phyloP scores from a whole-genome alignment of 2,113 vertebrate species.

The Amia ocellicauda region DNA sequence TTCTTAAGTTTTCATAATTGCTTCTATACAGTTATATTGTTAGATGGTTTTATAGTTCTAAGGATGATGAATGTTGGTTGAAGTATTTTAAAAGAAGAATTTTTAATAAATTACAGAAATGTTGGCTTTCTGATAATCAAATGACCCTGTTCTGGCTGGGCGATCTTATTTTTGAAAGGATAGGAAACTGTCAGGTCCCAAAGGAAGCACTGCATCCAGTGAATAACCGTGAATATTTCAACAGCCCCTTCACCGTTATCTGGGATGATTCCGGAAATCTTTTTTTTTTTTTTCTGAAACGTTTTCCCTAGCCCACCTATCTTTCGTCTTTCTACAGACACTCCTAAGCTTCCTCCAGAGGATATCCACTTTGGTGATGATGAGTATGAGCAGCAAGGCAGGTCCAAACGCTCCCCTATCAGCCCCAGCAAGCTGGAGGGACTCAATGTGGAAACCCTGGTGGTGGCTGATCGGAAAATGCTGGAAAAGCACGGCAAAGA shows the following conservation, averaged over 20 bases:
- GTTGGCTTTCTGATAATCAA: background rate
- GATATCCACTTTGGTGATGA: constrained; percentile 73
- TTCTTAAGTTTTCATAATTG: too few species aligned
- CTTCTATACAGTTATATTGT: too few species aligned
- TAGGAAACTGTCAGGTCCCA: background rate
- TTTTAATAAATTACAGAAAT: too few species aligned
- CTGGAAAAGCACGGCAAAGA: constrained; percentile 90
- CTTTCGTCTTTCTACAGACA: constrained; percentile 62
- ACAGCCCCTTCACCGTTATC: constrained; percentile 37
- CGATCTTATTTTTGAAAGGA: constrained; percentile 6
- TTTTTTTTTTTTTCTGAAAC: constrained; percentile 41
- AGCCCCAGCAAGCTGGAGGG: constrained; percentile 73
- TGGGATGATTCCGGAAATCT: constrained; percentile 40
- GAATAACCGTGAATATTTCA: constrained; percentile 39
- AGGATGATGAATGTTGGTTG: too few species aligned
- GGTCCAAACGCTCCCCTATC: constrained; percentile 79
- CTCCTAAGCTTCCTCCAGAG: constrained; percentile 75
- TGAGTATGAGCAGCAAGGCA: constrained; percentile 67
- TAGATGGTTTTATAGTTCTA: too few species aligned
- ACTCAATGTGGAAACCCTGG: constrained; percentile 92
- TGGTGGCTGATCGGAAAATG: constrained; percentile 96
- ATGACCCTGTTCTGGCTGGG: background rate
- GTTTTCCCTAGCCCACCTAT: constrained; percentile 50
- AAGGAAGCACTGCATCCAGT: constrained; percentile 38
- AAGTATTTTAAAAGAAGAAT: too few species aligned